Base-by-base conservation (phyloP, 2,797 vertebrate species). In the Ctenochaetus hawaiiensis region DNA sequence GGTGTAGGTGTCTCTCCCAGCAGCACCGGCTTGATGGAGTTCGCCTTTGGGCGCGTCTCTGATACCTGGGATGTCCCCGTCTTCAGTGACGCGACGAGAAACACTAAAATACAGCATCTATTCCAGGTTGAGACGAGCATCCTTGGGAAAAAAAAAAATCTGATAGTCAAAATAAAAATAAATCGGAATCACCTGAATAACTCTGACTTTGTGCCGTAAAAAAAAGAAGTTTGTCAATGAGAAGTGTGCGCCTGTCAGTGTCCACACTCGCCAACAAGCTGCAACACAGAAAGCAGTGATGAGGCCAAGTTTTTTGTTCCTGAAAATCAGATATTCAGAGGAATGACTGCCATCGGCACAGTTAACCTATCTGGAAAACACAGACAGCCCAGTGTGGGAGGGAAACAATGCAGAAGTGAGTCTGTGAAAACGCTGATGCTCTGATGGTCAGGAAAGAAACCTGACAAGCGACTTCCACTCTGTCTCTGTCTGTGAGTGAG, bases 1-100 rank as follows among this genome's bases (percentile, higher is more conserved):
- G 95, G 93, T 49, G 95, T 96, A 45, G 96, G 96, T 58, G 94
- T 89, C 92, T 97, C 97, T 65, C 94, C 96, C 91, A 92, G 67
- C 88, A 94, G 90, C 81, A 93, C 93, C n/a, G 97, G 96, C 91
- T 97, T 98, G 95, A 99, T 99, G 89, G 97, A 96, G 95, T 99
- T 99, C 89, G 95, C 96, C 89, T 97, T 97, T 60, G 96, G 93
- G 83, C 95, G 94, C 85, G 93, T 92, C 90, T 96, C 96, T 48
- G 89, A 83, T 76, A 94, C 93, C 90, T 97, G 97, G 75, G 96
- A 94, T 87, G 96, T 95, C 89, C 95, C 96, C 89, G 95, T 95
- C 92, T 96, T 94, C 88, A 97, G 92, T 53, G 95, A 88, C 66
- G 96, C 95, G 83, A 96, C 92, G 81, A 98, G 94, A 85, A 98